Percentiles rank a stretch among this genome's conserved stretches.
Conservation (phyloP, 1,140 invertebrate genomes). For the Charaxes varanes region DNA sequence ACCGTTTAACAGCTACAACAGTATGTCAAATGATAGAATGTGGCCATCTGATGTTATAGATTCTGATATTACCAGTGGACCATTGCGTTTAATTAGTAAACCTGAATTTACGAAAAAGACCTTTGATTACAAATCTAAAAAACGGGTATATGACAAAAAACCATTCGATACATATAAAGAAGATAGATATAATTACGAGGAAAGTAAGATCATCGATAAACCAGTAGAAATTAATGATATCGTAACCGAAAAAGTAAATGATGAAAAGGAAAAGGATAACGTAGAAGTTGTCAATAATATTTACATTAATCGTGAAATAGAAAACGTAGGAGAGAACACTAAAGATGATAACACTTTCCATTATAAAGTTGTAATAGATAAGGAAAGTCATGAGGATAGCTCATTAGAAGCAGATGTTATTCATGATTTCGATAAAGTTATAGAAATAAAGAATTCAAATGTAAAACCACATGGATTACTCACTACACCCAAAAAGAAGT, state of each 20-base stretch:
- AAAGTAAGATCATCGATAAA: constrained; percentile 19
- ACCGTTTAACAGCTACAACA: constrained; percentile 27
- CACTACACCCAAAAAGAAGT: constrained; percentile 17
- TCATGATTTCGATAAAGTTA: constrained; percentile 5
- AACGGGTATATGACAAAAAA: constrained; percentile 39
- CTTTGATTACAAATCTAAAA: constrained; percentile 43
- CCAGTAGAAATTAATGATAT: constrained; percentile 4
- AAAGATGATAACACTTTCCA: background rate
- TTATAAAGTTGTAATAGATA: constrained; percentile 2
- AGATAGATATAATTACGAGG: constrained; percentile 12
- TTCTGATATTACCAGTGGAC: constrained; percentile 12
- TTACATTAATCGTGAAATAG: constrained; percentile 7
- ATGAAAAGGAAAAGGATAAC: constrained; percentile 5
- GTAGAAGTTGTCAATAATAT: constrained; percentile 15
- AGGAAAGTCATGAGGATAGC: background rate
- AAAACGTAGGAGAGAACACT: background rate
- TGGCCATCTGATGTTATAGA: constrained; percentile 23
- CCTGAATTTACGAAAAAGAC: constrained; percentile 28
- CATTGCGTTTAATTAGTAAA: constrained; percentile 16
- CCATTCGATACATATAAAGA: constrained; percentile 24
- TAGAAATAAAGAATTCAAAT: constrained; percentile 9
- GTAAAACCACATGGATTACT: constrained; percentile 14
- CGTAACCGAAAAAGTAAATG: constrained; percentile 3
- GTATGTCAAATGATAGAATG: constrained; percentile 19
- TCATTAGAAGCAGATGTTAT: background rate